Evolutionary conservation across 2,797 vertebrate genomes (phyloP).

Genomic region (Argentina silus): DNA sequence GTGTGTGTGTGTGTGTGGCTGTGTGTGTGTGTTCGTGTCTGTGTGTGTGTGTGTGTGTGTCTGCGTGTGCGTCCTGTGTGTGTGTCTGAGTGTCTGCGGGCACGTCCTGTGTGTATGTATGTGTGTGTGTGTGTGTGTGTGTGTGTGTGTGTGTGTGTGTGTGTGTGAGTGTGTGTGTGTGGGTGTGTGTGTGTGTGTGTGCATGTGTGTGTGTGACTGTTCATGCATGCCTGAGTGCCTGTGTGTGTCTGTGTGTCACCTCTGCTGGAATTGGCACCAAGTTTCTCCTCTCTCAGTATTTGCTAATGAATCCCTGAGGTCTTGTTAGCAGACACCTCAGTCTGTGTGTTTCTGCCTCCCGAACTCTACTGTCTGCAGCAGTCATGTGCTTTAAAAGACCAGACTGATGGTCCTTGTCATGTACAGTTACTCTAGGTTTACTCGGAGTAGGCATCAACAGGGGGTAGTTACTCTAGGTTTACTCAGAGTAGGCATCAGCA

Average conservation of each 20-base stretch:
- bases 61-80: neutral
- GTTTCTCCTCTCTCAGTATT: neutral
- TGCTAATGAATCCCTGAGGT: constrained; percentile 50
- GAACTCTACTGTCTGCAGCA: neutral
- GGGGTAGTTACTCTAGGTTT: too few species aligned
- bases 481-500: too few species aligned
- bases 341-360: too few species aligned
- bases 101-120: neutral
- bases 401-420: constrained; percentile 8
- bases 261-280: constrained; percentile 15
- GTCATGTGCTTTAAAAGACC: constrained; percentile 15
- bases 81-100: neutral
- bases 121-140: neutral
- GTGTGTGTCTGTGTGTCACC: neutral
- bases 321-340: too few species aligned
- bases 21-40: too few species aligned
- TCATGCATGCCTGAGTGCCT: neutral
- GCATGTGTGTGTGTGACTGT: too few species aligned
- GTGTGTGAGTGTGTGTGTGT: neutral
- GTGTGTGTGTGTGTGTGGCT: too few species aligned
- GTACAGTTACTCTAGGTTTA: constrained; percentile 16
- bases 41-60: neutral
- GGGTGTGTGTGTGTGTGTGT: neutral
- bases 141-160: neutral
- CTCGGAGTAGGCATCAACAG: too few species aligned